Conservation (phyloP, 1,140 invertebrate genomes). For the Paraescarpia echinospica region DNA sequence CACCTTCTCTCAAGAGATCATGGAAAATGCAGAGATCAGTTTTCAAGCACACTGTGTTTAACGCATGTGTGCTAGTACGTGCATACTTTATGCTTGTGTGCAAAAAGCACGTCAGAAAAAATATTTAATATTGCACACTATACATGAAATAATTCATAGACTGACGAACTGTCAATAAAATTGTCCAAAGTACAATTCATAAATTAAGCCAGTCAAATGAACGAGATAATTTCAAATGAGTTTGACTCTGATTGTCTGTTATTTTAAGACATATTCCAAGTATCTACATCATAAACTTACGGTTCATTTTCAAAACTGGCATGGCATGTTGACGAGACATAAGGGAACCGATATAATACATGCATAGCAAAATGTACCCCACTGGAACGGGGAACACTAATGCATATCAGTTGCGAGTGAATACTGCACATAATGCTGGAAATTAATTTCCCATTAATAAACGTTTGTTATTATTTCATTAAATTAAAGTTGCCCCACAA, state of each 20-base stretch:
- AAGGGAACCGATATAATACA: not conserved
- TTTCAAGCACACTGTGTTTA: not conserved
- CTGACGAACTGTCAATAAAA: not conserved
- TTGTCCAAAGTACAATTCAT: not conserved
- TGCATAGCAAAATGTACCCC: not conserved
- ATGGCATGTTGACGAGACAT: not conserved
- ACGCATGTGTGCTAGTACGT: not conserved
- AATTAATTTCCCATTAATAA: not conserved
- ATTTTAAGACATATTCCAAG: not conserved
- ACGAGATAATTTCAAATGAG: not conserved
- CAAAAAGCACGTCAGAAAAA: not conserved
- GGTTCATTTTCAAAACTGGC: not conserved
- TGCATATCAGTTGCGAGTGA: not conserved
- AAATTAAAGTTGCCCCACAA: not conserved
- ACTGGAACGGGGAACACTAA: not conserved
- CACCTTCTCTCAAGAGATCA: not conserved
- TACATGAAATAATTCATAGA: not conserved
- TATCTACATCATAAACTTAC: not conserved
- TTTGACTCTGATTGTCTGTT: too few relatives aligned
- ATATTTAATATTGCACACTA: not conserved
- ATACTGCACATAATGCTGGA: not conserved
- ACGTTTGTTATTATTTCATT: not conserved
- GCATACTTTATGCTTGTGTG: not conserved
- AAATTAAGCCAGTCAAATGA: not conserved
- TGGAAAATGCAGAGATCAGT: not conserved